Conservation (phyloP, 2,888 invertebrate genomes). For the Chirona hameri region DNA sequence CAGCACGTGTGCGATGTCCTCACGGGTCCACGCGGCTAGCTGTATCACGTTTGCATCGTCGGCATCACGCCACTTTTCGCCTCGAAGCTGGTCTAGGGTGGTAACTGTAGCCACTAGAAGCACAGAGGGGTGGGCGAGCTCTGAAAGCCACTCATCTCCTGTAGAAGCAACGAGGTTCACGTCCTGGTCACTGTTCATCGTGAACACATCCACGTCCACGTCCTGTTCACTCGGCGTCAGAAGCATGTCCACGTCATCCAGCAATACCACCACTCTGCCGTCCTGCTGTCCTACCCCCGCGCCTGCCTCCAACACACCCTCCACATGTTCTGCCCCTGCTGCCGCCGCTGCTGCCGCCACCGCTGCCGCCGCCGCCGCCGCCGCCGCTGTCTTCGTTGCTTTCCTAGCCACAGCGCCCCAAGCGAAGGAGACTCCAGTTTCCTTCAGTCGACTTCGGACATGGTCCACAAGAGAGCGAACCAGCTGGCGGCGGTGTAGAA, state of each 20-base stretch:
- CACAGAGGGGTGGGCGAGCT: not conserved
- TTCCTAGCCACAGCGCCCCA: too few species aligned
- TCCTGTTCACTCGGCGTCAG: not conserved
- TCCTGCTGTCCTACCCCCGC: not conserved
- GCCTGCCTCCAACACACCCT: not conserved
- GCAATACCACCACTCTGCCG: not conserved
- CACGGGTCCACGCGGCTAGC: not conserved
- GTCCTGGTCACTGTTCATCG: not conserved
- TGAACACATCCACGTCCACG: not conserved
- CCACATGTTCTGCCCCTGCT: too few species aligned
- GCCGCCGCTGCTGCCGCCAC: not conserved
- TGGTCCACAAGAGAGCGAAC: too few species aligned
- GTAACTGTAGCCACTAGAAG: not conserved
- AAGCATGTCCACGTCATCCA: not conserved
- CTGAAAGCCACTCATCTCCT: not conserved
- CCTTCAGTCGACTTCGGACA: too few species aligned
- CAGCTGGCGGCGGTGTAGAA: too few species aligned
- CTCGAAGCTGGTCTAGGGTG: not conserved
- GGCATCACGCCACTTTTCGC: not conserved
- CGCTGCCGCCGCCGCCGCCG: not conserved
- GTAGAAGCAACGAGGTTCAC: too few species aligned
- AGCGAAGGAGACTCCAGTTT: too few species aligned
- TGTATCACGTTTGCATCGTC: not conserved
- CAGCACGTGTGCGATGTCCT: not conserved
- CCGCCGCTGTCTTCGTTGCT: not conserved